Base-by-base conservation (phyloP, 1,140 invertebrate genomes). In the Drosophila carrolli region DNA sequence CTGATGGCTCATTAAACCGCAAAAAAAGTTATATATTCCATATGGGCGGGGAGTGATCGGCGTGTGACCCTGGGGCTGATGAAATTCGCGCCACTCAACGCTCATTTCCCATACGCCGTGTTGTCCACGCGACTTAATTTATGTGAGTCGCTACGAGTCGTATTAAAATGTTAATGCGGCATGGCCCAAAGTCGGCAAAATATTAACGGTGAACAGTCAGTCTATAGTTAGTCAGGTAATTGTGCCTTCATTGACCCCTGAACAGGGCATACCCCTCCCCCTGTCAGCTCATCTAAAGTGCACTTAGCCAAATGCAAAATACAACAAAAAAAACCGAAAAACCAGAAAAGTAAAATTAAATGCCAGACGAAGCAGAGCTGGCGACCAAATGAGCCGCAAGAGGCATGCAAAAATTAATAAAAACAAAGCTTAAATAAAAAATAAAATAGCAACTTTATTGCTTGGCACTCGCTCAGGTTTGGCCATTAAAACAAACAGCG, bases 131-230 rank as follows among this genome's bases (percentile, higher is more conserved):
- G 62, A 56, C 54, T 65, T 80, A 77, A 89, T 88, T 81, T 85
- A 85, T 85, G 74, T 62, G 53, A 48, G 59, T 66, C 29, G 51
- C 10, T 23, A 23, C 50, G 78, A 80, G 61, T 80, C 84, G 79
- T 76, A 89, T 88, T 89, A 80, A 88, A 88, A 89, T 88, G 83
- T 89, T 89, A 88, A 88, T 88, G 63, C 11, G 29, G 29, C 48
- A 16, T 10, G 13, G 29, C 48, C 48, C 29, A 51, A 51, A 89
- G 75, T 73, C 85, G 37, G 61, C 66, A 46, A 83, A 88, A 89
- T 86, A 83, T 89, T 88, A 77, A 65, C 66, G 65, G 46, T 43
- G 23, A 14, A 27, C 37, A n/a, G 16, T 16, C 16, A 35, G 46
- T 29, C 38, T 51, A 47, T 27, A 44, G 35, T 37, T 29, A 65